Percentiles rank a stretch among this genome's conserved stretches.
phyloP scores from a whole-genome alignment of 2,888 invertebrate genomes.

The Xestoiulus laeticollis region DNA sequence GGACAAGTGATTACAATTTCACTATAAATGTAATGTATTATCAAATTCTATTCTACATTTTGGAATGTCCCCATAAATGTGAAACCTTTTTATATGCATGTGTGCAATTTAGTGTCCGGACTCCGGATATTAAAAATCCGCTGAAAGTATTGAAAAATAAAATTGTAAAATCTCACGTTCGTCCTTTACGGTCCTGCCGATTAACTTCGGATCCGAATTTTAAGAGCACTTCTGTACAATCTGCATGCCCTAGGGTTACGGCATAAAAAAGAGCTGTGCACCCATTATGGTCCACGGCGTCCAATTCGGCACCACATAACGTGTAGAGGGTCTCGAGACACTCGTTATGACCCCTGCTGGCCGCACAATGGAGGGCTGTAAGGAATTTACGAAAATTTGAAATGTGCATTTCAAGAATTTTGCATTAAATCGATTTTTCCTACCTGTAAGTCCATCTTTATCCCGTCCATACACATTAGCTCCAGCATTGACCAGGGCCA shows the following conservation, averaged over 20 bases:
- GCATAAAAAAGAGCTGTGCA: slow-evolving; percentile 97
- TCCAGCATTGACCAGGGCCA: slow-evolving; percentile 87
- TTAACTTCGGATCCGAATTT: slow-evolving; percentile 90
- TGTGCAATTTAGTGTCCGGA: too few species aligned
- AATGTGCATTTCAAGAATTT: background rate
- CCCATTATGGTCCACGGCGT: slow-evolving; percentile 90
- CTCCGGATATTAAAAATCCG: too few species aligned
- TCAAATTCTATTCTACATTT: too few species aligned
- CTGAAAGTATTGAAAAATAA: background rate
- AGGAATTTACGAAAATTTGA: background rate
- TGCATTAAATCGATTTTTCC: slow-evolving; percentile 54
- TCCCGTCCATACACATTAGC: slow-evolving; percentile 84
- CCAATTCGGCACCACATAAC: slow-evolving; percentile 86
- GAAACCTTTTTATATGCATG: too few species aligned
- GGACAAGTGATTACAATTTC: too few species aligned
- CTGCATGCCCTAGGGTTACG: slow-evolving; percentile 93
- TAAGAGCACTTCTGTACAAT: slow-evolving; percentile 88
- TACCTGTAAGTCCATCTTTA: slow-evolving; percentile 87
- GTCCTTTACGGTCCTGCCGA: slow-evolving; percentile 89
- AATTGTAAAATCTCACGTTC: slow-evolving; percentile 71
- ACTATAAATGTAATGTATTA: too few species aligned
- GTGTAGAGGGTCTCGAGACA: slow-evolving; percentile 88
- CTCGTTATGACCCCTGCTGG: slow-evolving; percentile 92
- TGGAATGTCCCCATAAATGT: too few species aligned
- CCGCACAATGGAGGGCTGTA: slow-evolving; percentile 91